Conservation (phyloP, 2,888 invertebrate species). For the Pammene aurita region DNA sequence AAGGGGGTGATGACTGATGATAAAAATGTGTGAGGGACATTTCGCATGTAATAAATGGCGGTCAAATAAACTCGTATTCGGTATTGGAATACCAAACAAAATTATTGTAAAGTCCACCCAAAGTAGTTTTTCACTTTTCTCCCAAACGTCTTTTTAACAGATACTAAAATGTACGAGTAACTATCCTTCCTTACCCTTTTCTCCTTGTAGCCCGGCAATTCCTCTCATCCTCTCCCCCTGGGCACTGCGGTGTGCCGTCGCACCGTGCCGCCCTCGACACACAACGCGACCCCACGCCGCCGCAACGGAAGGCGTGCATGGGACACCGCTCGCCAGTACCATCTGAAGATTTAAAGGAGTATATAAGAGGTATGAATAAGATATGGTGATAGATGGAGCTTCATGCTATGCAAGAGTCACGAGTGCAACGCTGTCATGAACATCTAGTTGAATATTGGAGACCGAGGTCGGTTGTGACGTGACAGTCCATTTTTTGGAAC, state of each 20-base stretch:
- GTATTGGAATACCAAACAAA: too few relatives aligned
- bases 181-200: constrained; percentile 68
- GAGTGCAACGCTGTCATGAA: not conserved
- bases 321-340: constrained; percentile 84
- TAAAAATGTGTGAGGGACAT: too few relatives aligned
- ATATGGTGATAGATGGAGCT: not conserved
- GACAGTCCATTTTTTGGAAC: too few relatives aligned
- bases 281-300: constrained; percentile 86
- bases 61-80: too few relatives aligned
- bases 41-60: too few relatives aligned
- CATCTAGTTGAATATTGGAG: not conserved
- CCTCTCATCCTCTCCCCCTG: constrained; percentile 89
- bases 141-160: too few relatives aligned
- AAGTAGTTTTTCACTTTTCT: too few relatives aligned
- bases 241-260: constrained; percentile 90
- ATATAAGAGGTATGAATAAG: not conserved
- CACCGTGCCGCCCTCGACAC: constrained; percentile 91
- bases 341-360: constrained; percentile 52
- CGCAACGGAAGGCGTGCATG: constrained; percentile 88
- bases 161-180: too few relatives aligned
- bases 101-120: too few relatives aligned
- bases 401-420: not conserved
- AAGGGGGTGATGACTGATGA: too few relatives aligned
- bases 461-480: too few relatives aligned
- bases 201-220: constrained; percentile 85